Evolutionary conservation across 2,797 vertebrate genomes (phyloP).

Genomic region (Bovichtus variegatus): DNA sequence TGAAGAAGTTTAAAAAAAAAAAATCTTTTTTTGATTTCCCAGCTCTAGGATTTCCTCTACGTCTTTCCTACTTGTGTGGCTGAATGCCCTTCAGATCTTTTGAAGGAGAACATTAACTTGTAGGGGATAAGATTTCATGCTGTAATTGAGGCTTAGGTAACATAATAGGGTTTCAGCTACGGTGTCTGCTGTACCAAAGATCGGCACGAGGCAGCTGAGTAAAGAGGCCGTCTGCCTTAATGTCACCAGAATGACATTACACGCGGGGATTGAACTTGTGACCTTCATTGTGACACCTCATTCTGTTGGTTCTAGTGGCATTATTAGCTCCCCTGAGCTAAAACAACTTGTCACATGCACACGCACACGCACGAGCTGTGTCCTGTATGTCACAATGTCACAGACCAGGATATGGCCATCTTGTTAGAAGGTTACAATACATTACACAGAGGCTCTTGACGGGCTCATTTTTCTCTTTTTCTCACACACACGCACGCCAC

Average conservation of each 20-base stretch:
- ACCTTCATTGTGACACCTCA: constrained; percentile 75
- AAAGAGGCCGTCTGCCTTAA: constrained; percentile 69
- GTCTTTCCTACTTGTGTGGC: constrained; percentile 39
- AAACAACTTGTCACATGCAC: constrained; percentile 36
- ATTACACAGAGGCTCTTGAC: constrained; percentile 47
- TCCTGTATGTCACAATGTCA: constrained; percentile 61
- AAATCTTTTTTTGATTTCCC: constrained; percentile 46
- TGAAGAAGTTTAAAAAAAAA: constrained; percentile 43
- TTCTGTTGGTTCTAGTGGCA: constrained; percentile 59
- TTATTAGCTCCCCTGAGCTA: constrained; percentile 71
- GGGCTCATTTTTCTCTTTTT: constrained; percentile 52
- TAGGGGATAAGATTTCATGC: constrained; percentile 68
- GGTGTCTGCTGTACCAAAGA: constrained; percentile 46
- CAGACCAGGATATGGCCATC: constrained; percentile 46
- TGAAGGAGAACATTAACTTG: constrained; percentile 66
- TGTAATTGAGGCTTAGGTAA: constrained; percentile 73
- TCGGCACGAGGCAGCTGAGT: constrained; percentile 53
- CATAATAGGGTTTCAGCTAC: constrained; percentile 49
- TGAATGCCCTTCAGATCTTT: constrained; percentile 68
- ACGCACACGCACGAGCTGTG: constrained; percentile 1
- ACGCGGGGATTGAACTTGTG: constrained; percentile 65
- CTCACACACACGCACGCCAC: constrained; percentile 17
- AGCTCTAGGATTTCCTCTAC: constrained; percentile 39
- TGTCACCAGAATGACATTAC: constrained; percentile 73
- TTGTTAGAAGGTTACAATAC: constrained; percentile 64